Base-by-base conservation (phyloP, 1,140 invertebrate species). In the Drosophila yakuba region DNA sequence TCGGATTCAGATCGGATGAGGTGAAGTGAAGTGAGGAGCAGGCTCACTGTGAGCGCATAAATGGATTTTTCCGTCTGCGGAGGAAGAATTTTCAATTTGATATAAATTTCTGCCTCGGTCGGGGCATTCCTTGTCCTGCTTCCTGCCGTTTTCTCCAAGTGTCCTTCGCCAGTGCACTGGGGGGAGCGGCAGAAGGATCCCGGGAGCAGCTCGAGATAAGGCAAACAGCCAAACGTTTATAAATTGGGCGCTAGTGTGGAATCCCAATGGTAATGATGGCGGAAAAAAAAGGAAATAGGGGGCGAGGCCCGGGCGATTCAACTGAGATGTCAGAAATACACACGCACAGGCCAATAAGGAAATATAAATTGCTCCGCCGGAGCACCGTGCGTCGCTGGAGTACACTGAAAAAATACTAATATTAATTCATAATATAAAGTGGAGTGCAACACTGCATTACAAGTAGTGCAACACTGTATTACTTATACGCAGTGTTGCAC, bases 201-300 rank as follows among this genome's bases (percentile, higher is more conserved):
- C 45, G 38, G 58, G 41, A 50, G 44, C 48, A 78, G 68, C 64
- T 56, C 59, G 32, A 85, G 81, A 83, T 80, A 84, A 85, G 73
- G 74, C 62, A 67, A 76, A 80, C 45, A 85, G 73, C 61, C 77
- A 85, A 84, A 84, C 80, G 80, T 81, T 85, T 80, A 77, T 85
- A 84, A 84, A 84, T 84, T 84, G 80, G 81, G 78, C 72, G 81
- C 81, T 76, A 80, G 81, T 85, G 62, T 77, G 81, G 78, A 71
- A 77, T 80, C 80, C 61, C 78, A 80, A 74, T 80, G 81, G 62
- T 72, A 84, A 85, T 80, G 74, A 85, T 77, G 78, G 47, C 69
- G 71, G 8, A 35, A 48, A 17, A 17, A 15, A n/a, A 48, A 20
- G 2, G 8, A 11, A 20, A 45, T 28, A 44, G 17, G 54, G 45